Evolutionary conservation across 23 tunicate genomes (phyloP).

Genomic region (Halocynthia roretzi): DNA sequence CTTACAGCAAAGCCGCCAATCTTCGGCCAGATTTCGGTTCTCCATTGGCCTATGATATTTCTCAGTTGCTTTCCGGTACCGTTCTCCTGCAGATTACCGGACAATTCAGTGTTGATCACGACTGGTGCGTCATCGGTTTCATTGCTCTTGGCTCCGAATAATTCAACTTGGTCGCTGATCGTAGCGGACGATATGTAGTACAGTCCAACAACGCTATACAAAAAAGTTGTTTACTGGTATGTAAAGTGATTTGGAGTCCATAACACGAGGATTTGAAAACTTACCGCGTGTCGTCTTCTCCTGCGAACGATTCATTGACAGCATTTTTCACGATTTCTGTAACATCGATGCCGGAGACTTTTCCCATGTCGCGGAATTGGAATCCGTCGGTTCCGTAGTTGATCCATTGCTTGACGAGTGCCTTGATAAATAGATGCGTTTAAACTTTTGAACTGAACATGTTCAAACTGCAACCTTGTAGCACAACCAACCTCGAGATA

Average conservation of each 20-base stretch:
- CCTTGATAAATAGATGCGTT: slow-evolving; percentile 24
- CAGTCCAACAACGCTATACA: not conserved
- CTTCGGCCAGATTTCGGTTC: not conserved
- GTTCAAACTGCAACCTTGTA: not conserved
- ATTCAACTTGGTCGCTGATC: not conserved
- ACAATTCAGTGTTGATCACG: slow-evolving; percentile 9
- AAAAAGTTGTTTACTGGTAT: not conserved
- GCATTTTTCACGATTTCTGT: not conserved
- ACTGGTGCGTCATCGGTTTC: slow-evolving; percentile 12
- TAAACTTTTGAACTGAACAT: not conserved
- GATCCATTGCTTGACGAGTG: slow-evolving; percentile 31
- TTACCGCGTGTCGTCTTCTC: not conserved
- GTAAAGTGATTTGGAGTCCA: no score
- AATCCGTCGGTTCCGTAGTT: slow-evolving; percentile 34
- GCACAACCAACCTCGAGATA: slow-evolving; percentile 8
- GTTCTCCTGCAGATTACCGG: not conserved
- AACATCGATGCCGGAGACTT: slow-evolving; percentile 9
- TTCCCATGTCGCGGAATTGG: slow-evolving; percentile 36
- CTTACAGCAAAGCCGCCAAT: slow-evolving; percentile 10
- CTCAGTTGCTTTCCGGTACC: not conserved
- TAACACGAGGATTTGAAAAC: no score
- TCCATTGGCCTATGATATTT: not conserved
- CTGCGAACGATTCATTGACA: not conserved
- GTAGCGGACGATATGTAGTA: not conserved
- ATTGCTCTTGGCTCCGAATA: slow-evolving; percentile 6